Conservation (phyloP, 2,888 invertebrate genomes). For the Cabera pusaria region DNA sequence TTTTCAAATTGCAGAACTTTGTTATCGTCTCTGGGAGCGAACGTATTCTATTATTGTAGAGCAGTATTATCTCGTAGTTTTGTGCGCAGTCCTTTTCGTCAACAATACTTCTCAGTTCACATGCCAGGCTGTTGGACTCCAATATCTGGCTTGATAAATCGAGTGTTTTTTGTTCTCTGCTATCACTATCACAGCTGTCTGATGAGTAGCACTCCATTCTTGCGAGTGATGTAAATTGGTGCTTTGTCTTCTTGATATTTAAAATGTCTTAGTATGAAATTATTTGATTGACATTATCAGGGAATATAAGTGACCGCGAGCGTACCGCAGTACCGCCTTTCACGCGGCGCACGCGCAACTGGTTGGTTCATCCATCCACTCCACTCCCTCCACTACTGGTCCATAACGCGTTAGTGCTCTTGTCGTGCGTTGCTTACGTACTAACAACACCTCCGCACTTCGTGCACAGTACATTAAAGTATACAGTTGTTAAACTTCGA, state of each 20-base stretch:
- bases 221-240: conserved; percentile 28
- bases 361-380: no score
- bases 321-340: conserved; percentile 35
- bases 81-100: conserved; percentile 83
- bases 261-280: conserved; percentile 26
- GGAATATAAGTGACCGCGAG: conserved; percentile 22
- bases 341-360: conserved; percentile 76
- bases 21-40: conserved; percentile 85
- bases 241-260: conserved; percentile 29
- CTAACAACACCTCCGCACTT: no score
- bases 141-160: conserved; percentile 83
- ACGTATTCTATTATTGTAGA: conserved; percentile 93
- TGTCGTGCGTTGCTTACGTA: no score
- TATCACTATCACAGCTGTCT: conserved; percentile 92
- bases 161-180: conserved; percentile 87
- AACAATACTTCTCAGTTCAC: conserved; percentile 84
- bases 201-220: conserved; percentile 92
- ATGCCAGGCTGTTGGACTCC: conserved; percentile 81
- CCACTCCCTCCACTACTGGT: no score
- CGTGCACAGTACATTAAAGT: no score
- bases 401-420: no score
- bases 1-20: conserved; percentile 88
- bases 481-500: no score
- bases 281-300: conserved; percentile 54
- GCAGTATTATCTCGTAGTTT: conserved; percentile 88